phyloP scores from a whole-genome alignment of 1,140 invertebrate species.

The Paraescarpia echinospica region DNA sequence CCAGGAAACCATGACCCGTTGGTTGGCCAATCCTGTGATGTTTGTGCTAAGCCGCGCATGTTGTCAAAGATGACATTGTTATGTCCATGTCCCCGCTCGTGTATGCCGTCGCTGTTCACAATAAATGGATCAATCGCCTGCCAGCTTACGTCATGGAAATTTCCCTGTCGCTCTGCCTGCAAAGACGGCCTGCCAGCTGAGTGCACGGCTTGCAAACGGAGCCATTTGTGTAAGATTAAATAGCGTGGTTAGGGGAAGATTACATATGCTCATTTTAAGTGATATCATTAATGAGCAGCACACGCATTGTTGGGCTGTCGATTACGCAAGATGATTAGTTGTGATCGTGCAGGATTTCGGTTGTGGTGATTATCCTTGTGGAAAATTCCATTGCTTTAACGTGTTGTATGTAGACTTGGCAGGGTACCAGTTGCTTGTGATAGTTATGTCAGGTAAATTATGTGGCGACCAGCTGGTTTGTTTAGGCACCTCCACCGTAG shows the following conservation, averaged over 20 bases:
- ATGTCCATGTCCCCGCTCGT: background rate
- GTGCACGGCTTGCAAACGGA: background rate
- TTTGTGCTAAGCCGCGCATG: background rate
- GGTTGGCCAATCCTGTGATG: background rate
- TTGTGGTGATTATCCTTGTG: background rate
- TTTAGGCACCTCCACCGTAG: background rate
- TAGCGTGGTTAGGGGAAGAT: background rate
- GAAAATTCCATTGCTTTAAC: background rate
- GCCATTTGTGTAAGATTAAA: background rate
- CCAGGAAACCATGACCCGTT: background rate
- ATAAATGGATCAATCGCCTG: background rate
- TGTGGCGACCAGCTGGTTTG: background rate
- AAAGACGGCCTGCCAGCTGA: background rate
- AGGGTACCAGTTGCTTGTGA: background rate
- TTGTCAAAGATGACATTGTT: background rate
- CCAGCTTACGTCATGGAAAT: background rate
- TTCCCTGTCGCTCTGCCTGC: background rate
- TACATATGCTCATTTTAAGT: background rate
- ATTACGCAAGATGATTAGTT: background rate
- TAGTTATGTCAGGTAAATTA: background rate
- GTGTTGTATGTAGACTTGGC: background rate
- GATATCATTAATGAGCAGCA: background rate
- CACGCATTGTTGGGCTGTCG: background rate
- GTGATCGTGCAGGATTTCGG: background rate
- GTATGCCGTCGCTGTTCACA: background rate